phyloP scores from a whole-genome alignment of 2,797 vertebrate genomes.

The Austrolebias charrua region DNA sequence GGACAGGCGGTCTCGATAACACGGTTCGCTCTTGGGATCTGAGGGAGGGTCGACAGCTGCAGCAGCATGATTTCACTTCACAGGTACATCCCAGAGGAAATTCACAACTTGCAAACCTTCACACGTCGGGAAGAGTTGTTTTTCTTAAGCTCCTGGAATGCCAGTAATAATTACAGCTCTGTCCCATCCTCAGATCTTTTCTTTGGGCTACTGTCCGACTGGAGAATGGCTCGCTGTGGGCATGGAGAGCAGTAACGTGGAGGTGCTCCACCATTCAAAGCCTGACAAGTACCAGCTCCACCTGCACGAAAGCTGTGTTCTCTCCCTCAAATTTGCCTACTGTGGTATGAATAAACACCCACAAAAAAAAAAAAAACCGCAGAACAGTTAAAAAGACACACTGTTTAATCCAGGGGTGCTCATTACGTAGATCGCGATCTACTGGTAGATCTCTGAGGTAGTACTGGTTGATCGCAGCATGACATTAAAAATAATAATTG shows the following conservation, averaged over 20 bases:
- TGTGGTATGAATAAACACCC: slow-evolving; percentile 81
- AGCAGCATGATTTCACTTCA: slow-evolving; percentile 89
- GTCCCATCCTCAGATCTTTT: slow-evolving; percentile 87
- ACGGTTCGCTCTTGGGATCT: slow-evolving; percentile 91
- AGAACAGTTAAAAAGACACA: not conserved
- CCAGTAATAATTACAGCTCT: slow-evolving; percentile 14
- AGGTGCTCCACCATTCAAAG: slow-evolving; percentile 94
- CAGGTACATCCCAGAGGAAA: slow-evolving; percentile 67
- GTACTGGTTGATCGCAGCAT: no score
- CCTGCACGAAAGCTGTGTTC: slow-evolving; percentile 94
- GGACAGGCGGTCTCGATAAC: slow-evolving; percentile 90
- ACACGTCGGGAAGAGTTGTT: not conserved
- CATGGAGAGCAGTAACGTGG: slow-evolving; percentile 97
- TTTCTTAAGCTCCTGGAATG: slow-evolving; percentile 1
- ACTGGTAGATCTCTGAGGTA: no score
- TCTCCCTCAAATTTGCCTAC: slow-evolving; percentile 95
- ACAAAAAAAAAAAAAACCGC: not conserved
- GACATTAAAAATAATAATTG: no score
- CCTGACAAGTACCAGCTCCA: slow-evolving; percentile 96
- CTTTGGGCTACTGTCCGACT: slow-evolving; percentile 94
- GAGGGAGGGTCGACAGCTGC: slow-evolving; percentile 88
- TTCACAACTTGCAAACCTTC: not conserved
- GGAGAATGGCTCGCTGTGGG: slow-evolving; percentile 96
- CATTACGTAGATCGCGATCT: no score
- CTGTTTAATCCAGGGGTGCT: no score